Evolutionary conservation across 2,888 invertebrate species (phyloP), one percentile per base, ranked within the genome.

Genomic region (Synergus umbraculus): DNA sequence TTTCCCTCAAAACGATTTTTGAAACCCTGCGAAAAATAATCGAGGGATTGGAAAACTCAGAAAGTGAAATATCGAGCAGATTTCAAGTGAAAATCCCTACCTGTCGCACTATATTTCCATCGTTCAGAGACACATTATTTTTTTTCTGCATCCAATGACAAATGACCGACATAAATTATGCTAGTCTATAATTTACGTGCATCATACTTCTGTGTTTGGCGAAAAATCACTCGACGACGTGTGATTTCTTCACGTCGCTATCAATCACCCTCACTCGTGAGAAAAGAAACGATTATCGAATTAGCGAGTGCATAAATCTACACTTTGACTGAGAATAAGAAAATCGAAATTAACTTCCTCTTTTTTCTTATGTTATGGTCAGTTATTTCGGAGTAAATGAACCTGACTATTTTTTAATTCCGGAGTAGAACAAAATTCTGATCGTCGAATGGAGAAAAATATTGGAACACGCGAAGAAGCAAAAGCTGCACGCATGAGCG

Each of bases 391-490:
- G n/a, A n/a, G 54, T n/a, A 54, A 54, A n/a, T 54, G 7, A 54
- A 54, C 58, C 58, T 18, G 18, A 58, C 58, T 58, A 58, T 18
- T 58, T 18, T 58, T 58, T 58, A 58, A 58, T 58, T 18, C 18
- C 8, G 1, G 10, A 18, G 18, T 9, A 9, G n/a, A 18, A 54
- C 29, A 60, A 60, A 63, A 60, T 60, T 29, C 63, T 22, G 63
- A 77, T 79, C n/a, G 43, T 18, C 54, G 37, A 77, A 58, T 67
- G 15, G 77, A 76, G 63, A 63, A 63, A 58, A 63, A 22, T 63
- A 63, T 63, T 29, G 63, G 67, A 79, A 82, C 86, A 86, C 85
- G 85, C 86, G 83, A 85, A 84, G 80, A 81, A 81, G 66, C 65
- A 60, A 77, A 80, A 83, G 80, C 80, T 79, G 79, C 81, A 78